Percentiles rank a stretch among this genome's conserved stretches.
phyloP scores from a whole-genome alignment of 1,140 invertebrate genomes.

The Drosophila triauraria region DNA sequence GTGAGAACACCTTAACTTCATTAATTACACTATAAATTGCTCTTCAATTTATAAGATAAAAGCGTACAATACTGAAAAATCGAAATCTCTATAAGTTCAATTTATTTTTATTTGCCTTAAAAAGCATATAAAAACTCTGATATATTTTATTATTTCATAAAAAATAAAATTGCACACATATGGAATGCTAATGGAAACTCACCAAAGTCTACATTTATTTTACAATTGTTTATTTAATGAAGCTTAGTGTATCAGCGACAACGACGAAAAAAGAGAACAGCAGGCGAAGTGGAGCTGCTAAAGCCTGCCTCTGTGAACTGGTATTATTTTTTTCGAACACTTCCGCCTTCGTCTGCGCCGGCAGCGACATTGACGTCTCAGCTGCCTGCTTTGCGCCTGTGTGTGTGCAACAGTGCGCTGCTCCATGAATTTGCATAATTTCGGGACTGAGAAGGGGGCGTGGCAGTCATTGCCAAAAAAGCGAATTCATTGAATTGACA shows the following conservation, averaged over 20 bases:
- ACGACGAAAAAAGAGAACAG: conserved; percentile 21
- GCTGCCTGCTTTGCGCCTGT: conserved; percentile 30
- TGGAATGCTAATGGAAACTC: neutral
- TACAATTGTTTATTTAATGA: conserved; percentile 14
- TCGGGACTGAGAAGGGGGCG: conserved; percentile 44
- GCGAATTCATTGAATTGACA: conserved; percentile 48
- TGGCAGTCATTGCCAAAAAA: conserved; percentile 37
- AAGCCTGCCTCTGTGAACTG: conserved; percentile 58
- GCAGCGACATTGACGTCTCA: conserved; percentile 31
- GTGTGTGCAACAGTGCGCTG: conserved; percentile 22
- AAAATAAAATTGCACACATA: no score
- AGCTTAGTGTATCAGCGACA: conserved; percentile 18
- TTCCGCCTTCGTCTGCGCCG: conserved; percentile 70
- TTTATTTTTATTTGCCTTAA: no score
- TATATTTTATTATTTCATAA: neutral
- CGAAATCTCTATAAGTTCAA: no score
- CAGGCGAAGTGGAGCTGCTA: conserved; percentile 23
- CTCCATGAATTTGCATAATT: conserved; percentile 79
- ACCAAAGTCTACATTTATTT: conserved; percentile 1
- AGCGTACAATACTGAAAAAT: no score
- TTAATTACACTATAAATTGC: no score
- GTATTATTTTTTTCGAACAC: conserved; percentile 51
- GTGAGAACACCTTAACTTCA: no score
- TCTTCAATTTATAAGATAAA: no score
- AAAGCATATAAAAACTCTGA: no score